Percentiles rank a stretch among this genome's conserved stretches.
phyloP scores from a whole-genome alignment of 2,797 vertebrate genomes.

The Aphelocoma californica region DNA sequence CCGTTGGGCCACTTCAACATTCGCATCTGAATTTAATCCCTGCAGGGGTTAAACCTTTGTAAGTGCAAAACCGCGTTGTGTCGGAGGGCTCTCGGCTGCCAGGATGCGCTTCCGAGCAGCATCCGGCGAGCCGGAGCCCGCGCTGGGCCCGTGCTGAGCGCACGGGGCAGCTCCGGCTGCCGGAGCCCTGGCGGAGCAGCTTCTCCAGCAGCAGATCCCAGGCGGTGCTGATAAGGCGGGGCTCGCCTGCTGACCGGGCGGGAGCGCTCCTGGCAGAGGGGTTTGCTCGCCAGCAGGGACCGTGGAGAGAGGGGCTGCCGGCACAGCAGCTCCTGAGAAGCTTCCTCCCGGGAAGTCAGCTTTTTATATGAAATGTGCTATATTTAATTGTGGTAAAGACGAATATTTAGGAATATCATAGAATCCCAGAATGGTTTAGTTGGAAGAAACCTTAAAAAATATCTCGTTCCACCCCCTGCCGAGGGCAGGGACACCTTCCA shows the following conservation, averaged over 20 bases:
- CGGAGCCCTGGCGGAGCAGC: not conserved
- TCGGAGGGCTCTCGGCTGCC: not conserved
- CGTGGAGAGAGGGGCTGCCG: fast-evolving
- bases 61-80: fast-evolving
- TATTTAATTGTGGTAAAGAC: not conserved
- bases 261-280: not conserved
- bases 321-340: not conserved
- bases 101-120: fast-evolving
- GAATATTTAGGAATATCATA: not conserved
- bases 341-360: fast-evolving
- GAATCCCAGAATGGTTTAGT: not conserved
- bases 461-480: fast-evolving
- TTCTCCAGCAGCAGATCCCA: not conserved
- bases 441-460: not conserved
- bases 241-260: not conserved
- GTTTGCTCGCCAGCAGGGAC: not conserved
- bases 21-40: not conserved
- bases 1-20: not conserved
- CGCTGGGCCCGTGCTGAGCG: fast-evolving
- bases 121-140: fast-evolving
- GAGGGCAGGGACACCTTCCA: not conserved
- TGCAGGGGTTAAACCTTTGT: not conserved
- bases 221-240: not conserved
- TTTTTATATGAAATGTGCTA: fast-evolving
- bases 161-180: not conserved